phyloP scores from a whole-genome alignment of 2,888 invertebrate genomes.

The Orthosia gothica region DNA sequence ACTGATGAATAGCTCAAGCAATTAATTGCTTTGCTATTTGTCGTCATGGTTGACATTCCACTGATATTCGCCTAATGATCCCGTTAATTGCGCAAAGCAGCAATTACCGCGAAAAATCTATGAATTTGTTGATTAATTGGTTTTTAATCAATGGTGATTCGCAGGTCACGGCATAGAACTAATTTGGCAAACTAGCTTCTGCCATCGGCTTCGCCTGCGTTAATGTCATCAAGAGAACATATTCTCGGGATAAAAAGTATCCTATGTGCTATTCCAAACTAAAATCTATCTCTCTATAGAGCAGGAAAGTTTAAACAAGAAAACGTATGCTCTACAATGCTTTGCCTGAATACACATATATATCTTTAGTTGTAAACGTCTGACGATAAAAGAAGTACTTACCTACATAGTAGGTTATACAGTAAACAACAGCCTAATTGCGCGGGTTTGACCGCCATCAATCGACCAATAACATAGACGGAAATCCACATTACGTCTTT shows the following conservation, averaged over 20 bases:
- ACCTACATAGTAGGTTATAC: too few species aligned
- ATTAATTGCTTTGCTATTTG: conserved; percentile 60
- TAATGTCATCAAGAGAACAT: too few species aligned
- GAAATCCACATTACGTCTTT: too few species aligned
- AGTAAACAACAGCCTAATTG: too few species aligned
- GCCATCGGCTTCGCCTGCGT: too few species aligned
- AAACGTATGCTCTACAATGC: conserved; percentile 19
- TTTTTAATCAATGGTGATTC: conserved; percentile 21
- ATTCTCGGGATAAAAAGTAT: too few species aligned
- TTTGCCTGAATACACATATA: background rate
- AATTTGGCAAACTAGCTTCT: background rate
- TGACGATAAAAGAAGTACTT: too few species aligned
- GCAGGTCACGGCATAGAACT: background rate
- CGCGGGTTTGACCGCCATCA: too few species aligned
- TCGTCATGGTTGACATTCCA: conserved; percentile 61
- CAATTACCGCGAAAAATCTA: conserved; percentile 65
- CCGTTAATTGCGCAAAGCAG: conserved; percentile 60
- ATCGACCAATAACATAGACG: too few species aligned
- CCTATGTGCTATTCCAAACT: too few species aligned
- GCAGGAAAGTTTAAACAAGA: conserved; percentile 1
- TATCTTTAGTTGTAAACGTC: too few species aligned
- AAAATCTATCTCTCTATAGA: background rate
- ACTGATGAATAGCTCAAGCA: conserved; percentile 48
- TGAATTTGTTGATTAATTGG: conserved; percentile 54
- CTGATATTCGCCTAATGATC: conserved; percentile 66